Conservation (phyloP, 2,113 vertebrate species). For the Alethe castanea region DNA sequence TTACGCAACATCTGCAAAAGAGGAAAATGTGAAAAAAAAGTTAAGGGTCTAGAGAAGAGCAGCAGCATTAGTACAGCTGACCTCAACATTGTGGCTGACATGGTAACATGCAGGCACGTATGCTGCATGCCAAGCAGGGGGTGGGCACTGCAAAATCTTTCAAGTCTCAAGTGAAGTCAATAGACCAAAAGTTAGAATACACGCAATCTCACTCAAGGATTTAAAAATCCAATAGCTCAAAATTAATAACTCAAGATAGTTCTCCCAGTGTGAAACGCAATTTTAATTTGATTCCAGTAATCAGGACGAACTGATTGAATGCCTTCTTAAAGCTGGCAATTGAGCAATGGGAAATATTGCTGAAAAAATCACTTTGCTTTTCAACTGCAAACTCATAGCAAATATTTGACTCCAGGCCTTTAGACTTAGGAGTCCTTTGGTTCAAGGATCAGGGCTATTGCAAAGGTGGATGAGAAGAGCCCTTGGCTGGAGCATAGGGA, state of each 20-base stretch:
- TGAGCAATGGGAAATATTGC: background rate
- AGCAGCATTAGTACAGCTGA: background rate
- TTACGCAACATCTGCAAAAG: background rate
- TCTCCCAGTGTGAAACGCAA: background rate
- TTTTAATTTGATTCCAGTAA: background rate
- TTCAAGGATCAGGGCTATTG: background rate
- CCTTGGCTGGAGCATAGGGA: background rate
- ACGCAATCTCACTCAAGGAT: background rate
- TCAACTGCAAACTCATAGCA: background rate
- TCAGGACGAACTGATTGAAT: background rate
- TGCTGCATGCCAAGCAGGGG: background rate
- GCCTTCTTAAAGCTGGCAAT: background rate
- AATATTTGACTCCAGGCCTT: background rate
- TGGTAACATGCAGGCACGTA: background rate
- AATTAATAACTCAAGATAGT: background rate
- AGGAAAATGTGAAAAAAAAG: background rate
- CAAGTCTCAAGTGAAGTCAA: background rate
- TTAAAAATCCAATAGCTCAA: background rate
- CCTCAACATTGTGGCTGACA: background rate
- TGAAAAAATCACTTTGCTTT: constrained; percentile 17
- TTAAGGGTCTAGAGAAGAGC: background rate
- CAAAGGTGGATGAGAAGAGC: background rate
- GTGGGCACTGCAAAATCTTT: background rate
- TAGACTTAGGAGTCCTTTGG: background rate
- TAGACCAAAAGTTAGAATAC: background rate